Evolutionary conservation across 2,888 invertebrate genomes (phyloP).

Genomic region (Plebejus melissa): DNA sequence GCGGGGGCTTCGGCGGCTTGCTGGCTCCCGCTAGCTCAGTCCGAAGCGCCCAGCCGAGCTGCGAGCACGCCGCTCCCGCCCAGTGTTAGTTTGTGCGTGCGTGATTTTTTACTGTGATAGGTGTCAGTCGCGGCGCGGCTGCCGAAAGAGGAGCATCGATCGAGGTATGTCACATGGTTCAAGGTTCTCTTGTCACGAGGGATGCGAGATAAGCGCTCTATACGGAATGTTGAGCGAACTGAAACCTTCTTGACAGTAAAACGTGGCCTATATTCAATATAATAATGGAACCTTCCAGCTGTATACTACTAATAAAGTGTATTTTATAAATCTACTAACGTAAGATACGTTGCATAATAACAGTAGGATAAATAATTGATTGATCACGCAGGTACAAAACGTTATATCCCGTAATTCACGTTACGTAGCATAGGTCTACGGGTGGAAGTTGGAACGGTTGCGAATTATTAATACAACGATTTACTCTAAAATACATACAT

Average conservation of each 20-base stretch:
- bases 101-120: slow-evolving; percentile 70
- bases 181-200: slow-evolving; percentile 60
- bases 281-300: no score
- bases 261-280: no score
- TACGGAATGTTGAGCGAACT: background rate
- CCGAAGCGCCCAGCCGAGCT: slow-evolving; percentile 63
- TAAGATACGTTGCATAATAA: no score
- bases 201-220: background rate
- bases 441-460: background rate
- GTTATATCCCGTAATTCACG: background rate
- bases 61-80: slow-evolving; percentile 56
- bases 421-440: background rate
- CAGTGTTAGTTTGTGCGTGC: slow-evolving; percentile 56
- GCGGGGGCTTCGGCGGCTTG: slow-evolving; percentile 52
- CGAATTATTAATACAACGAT: slow-evolving; percentile 4
- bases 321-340: no score
- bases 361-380: background rate
- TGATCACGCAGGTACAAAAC: background rate
- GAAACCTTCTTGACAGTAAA: background rate
- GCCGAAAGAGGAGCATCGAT: slow-evolving; percentile 77
- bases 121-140: slow-evolving; percentile 79
- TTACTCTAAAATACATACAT: background rate
- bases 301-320: no score
- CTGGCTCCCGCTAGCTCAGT: slow-evolving; percentile 62
- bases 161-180: slow-evolving; percentile 78